Evolutionary conservation across 2,888 invertebrate species (phyloP), one percentile per base, ranked within the genome.

Genomic region (Archips xylosteana): DNA sequence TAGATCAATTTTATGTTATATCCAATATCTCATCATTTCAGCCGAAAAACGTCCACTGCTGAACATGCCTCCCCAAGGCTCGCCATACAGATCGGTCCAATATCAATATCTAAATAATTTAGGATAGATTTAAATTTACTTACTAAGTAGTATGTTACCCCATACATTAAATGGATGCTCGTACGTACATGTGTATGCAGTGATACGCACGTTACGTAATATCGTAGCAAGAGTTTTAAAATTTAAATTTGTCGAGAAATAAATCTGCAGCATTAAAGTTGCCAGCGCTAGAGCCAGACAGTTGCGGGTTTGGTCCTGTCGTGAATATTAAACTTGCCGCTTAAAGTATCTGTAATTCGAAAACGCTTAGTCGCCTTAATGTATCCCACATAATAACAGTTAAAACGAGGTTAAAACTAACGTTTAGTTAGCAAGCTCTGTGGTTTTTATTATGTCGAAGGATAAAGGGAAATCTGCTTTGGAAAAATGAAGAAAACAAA

Each of bases 291-390:
- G 70, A 23, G 57, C 60, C 78, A 77, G 75, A 76, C 77, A 75
- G 68, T 69, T 34, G 62, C 51, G 32, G 78, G 78, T 76, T 78
- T 78, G 79, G 84, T 86, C 89, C 3, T 87, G 86, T 82, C 83
- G 85, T 88, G 90, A 91, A 91, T 91, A 89, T 91, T 91, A 91
- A 91, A 89, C 89, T 89, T 84, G 83, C 79, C 87, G 88, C 89
- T 91, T 90, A 90, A 84, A 83, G 78, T 81, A 81, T 82, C 80
- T 82, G 89, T 88, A 88, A 90, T 90, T 87, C 82, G 81, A 88
- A 88, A 90, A 84, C 88, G 85, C 87, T 91, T 90, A 90, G 87
- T 86, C 81, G 84, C 81, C 80, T 32, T 32, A 57, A 57, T 32
- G 32, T 32, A 57, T 32, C 32, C 13, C 12, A 32, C 23, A 32